Evolutionary conservation across 2,113 vertebrate species (phyloP).

Genomic region (Phylloscopus whistleri): DNA sequence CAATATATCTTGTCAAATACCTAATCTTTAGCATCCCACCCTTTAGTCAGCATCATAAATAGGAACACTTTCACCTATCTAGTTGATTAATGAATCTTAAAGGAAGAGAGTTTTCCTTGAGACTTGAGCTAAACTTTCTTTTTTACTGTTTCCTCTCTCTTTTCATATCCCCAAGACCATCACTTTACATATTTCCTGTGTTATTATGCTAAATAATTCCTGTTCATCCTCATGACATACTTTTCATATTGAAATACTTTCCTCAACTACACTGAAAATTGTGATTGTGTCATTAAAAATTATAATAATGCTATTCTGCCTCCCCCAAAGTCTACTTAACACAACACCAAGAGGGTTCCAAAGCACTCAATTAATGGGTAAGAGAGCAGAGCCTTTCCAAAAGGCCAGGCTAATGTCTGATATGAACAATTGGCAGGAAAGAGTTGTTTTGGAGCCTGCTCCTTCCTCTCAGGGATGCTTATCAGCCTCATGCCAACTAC

Average conservation of each 20-base stretch:
- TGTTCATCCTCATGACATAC: not conserved
- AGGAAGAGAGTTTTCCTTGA: not conserved
- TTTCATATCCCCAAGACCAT: not conserved
- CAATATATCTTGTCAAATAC: not conserved
- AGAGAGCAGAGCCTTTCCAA: not conserved
- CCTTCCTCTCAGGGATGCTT: not conserved
- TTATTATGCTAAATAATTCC: conserved; percentile 25
- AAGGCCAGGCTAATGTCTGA: not conserved
- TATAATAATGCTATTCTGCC: not conserved
- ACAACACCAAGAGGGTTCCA: not conserved
- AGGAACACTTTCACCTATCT: not conserved
- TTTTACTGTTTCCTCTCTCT: not conserved
- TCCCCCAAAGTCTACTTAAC: not conserved
- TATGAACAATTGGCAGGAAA: not conserved
- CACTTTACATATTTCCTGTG: not conserved
- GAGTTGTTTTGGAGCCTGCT: not conserved
- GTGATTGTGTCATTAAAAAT: not conserved
- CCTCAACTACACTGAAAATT: not conserved
- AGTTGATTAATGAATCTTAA: not conserved
- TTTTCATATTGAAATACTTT: conserved; percentile 10
- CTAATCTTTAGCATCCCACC: not conserved
- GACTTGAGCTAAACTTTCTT: not conserved
- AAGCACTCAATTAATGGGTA: not conserved
- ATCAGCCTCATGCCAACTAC: not conserved
- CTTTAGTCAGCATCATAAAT: not conserved